A percentile compares a stretch with the other conserved stretches of the same genome.
Conservation (phyloP, 2,113 vertebrate genomes). For the Nannospalax galili region DNA sequence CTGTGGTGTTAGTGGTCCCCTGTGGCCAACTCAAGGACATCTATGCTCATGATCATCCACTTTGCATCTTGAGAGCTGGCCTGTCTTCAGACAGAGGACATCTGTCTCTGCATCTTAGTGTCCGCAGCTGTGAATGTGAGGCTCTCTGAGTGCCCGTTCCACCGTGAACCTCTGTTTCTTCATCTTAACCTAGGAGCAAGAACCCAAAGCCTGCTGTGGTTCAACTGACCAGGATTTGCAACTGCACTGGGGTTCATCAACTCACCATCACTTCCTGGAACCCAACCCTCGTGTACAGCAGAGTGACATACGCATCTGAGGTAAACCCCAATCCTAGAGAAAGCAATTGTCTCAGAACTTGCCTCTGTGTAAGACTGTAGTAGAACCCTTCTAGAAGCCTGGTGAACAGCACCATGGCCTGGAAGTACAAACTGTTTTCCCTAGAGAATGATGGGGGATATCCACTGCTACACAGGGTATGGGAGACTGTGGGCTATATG, state of each 20-base stretch:
- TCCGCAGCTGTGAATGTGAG: not conserved
- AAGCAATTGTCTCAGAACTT: accelerated
- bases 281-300: not conserved
- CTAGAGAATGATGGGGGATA: not conserved
- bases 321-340: accelerated
- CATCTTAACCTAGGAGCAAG: too few species aligned
- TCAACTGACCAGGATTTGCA: accelerated
- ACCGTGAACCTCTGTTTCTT: too few species aligned
- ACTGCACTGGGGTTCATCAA: too few species aligned
- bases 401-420: not conserved
- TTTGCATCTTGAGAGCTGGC: accelerated
- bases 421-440: too few species aligned
- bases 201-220: too few species aligned
- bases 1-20: accelerated
- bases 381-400: not conserved
- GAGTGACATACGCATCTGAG: not conserved
- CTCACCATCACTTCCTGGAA: not conserved
- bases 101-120: not conserved
- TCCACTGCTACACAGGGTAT: accelerated
- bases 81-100: not conserved
- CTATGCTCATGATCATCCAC: not conserved
- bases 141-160: too few species aligned
- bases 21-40: accelerated
- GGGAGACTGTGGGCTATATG: not conserved
- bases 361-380: too few species aligned